phyloP scores from a whole-genome alignment of 1,140 invertebrate genomes.

The Heliconius hermathena region DNA sequence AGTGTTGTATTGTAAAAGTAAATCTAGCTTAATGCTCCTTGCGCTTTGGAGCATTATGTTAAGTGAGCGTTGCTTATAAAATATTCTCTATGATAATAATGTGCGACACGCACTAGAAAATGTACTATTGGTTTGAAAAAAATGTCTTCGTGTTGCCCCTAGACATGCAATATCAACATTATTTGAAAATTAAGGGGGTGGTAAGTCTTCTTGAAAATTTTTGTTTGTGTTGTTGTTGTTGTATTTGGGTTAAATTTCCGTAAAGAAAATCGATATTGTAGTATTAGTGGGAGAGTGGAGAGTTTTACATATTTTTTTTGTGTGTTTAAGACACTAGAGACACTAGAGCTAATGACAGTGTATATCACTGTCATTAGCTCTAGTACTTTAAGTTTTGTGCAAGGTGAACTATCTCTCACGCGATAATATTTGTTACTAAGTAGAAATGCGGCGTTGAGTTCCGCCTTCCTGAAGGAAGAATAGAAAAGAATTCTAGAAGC shows the following conservation, averaged over 20 bases:
- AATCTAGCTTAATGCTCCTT: slow-evolving; percentile 3
- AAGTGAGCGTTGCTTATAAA: slow-evolving; percentile 46
- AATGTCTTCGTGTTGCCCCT: slow-evolving; percentile 48
- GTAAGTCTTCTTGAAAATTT: slow-evolving; percentile 23
- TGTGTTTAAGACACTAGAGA: too few relatives aligned
- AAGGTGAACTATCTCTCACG: too few relatives aligned
- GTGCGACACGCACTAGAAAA: slow-evolving; percentile 49
- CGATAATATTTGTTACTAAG: too few relatives aligned
- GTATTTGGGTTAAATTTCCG: background rate
- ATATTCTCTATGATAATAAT: slow-evolving; percentile 51
- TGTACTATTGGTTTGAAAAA: slow-evolving; percentile 39
- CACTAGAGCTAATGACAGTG: too few relatives aligned
- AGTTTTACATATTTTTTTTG: too few relatives aligned
- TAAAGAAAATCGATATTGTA: background rate
- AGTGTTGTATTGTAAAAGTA: slow-evolving; percentile 21
- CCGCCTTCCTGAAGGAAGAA: too few relatives aligned
- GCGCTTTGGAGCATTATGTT: slow-evolving; percentile 17
- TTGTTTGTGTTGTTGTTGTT: background rate
- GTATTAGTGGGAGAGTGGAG: too few relatives aligned
- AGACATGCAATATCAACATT: slow-evolving; percentile 60
- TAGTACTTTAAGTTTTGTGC: too few relatives aligned
- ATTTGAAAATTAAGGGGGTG: slow-evolving; percentile 34
- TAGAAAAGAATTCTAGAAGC: too few relatives aligned
- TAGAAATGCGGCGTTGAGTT: too few relatives aligned
- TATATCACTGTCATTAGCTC: too few relatives aligned